Evolutionary conservation across 1,140 invertebrate species (phyloP).

Genomic region (Ylistrum balloti): DNA sequence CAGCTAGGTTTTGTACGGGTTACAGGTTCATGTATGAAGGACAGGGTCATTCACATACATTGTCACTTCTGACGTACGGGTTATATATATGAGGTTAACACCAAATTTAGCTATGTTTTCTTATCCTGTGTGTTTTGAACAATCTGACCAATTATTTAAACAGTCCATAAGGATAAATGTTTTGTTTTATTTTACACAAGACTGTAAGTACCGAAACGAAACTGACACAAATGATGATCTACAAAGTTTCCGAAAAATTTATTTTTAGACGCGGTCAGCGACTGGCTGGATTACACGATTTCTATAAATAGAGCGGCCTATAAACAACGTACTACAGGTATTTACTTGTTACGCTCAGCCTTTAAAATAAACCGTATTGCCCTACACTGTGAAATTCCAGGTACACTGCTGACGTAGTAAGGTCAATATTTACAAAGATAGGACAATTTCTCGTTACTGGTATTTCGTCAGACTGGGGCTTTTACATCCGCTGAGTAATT

Average conservation of each 20-base stretch:
- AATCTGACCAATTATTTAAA: too few relatives aligned
- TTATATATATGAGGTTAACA: too few relatives aligned
- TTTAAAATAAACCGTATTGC: not conserved
- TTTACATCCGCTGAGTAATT: not conserved
- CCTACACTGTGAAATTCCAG: not conserved
- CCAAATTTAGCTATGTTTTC: too few relatives aligned
- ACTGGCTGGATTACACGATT: not conserved
- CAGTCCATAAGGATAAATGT: too few relatives aligned
- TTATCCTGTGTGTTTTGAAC: too few relatives aligned
- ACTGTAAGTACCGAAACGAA: too few relatives aligned
- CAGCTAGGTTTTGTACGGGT: too few relatives aligned
- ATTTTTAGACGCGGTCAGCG: not conserved
- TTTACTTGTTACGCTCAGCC: not conserved
- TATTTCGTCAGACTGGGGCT: not conserved
- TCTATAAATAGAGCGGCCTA: not conserved
- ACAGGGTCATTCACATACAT: too few relatives aligned
- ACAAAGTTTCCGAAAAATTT: not conserved
- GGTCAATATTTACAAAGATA: not conserved
- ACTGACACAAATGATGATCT: too few relatives aligned
- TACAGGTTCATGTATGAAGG: too few relatives aligned
- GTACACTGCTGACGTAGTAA: not conserved
- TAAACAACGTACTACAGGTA: not conserved
- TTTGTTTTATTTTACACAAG: too few relatives aligned
- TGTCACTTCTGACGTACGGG: too few relatives aligned
- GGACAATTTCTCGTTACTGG: not conserved